Base-by-base conservation (phyloP, 2,113 vertebrate species). In the Lepisosteus oculatus region DNA sequence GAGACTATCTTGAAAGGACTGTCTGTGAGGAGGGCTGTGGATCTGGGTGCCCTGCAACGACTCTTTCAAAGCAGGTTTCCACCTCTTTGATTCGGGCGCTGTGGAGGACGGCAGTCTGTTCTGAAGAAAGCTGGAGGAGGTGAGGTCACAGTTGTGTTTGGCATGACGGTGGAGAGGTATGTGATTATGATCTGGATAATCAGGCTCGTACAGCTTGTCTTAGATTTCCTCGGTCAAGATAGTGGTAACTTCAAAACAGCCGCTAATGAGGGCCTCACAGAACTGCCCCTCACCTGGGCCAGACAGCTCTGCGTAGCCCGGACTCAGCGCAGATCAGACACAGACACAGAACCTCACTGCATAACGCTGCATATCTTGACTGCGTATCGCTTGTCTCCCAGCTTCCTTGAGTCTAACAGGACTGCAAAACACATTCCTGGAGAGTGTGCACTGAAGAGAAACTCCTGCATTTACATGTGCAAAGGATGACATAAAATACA, bases 1-100 rank as follows among this genome's bases (percentile, higher is more conserved):
- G n/a, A 5, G 43, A n/a, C 15, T 29, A 55, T 68, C 14, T 69
- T 61, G 56, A 63, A 62, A 55, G 15, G 56, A 3, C 43, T 47
- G 45, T 59, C 8, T 51, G 61, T 14, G 43, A 54, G 41, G 29
- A 62, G 2, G 13, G 12, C 7, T 45, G 29, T n/a, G 43, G 47
- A 13, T 15, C 45, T 55, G 61, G 14, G 14, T 62, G 57, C 14
- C n/a, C 9, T 43, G 51, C 57, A 56, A 54, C 29, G 42, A 29
- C 71, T 59, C 11, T 61, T 14, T 61, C 54, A 62, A 62, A 62
- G 61, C 56, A 1, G 45, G 56, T 47, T 43, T 61, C 3, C 15
- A 45, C 17, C 8, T 51, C 67, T 69, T 74, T 69, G 67, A 74
- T 69, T 55, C 29, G 9, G 8, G 42, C 69, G 67, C 69, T 69